Evolutionary conservation across 2,797 vertebrate genomes (phyloP), one percentile per base, ranked within the genome.

Genomic region (Hippopotamyrus pictus): DNA sequence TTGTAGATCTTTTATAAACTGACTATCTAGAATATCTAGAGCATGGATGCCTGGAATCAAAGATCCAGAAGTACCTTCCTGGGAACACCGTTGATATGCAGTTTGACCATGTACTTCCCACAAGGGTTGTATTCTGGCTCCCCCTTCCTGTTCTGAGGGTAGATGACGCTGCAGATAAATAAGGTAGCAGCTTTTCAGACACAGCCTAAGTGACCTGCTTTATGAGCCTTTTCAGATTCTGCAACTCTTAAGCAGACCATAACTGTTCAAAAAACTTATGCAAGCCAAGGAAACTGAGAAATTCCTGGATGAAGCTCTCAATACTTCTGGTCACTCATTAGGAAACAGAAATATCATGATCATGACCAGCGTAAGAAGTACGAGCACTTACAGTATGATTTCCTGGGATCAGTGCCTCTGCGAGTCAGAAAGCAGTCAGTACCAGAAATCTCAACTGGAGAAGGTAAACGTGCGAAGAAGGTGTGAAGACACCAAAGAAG

Each of bases 51-150:
- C 14, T 79, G 50, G 62, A 79, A 11, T 29, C 12, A 83, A 46
- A 25, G 6, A 22, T 19, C 37, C 76, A 82, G 25, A 48, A 19
- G 65, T 95, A 99, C 98, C 98, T 99, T 99, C 93, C 99, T 97
- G 90, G 98, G 98, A 83, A 99, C 98, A 22, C 98, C 98, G n/a
- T 99, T 99, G 92, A 99, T 98, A 93, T 99, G 98, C 86, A 99
- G 97, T 90, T 99, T 99, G 88, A 99, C 98, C 98, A 99, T 99
- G 93, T 99, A 99, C 90, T 99, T 99, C 90, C 99, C 99, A 95
- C 98, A 99, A 0, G 98, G 98, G 93, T 99, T 99, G 92, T 99
- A 99, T 92, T 99, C 98, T 0, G 99, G 99, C 54, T 98, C 96
- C 53, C 98, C 98, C 89, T 96, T 97, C 91, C 98, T 97, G 95